Evolutionary conservation across 1,140 invertebrate species (phyloP), one percentile per base, ranked within the genome.

Genomic region (Platyura marginata): DNA sequence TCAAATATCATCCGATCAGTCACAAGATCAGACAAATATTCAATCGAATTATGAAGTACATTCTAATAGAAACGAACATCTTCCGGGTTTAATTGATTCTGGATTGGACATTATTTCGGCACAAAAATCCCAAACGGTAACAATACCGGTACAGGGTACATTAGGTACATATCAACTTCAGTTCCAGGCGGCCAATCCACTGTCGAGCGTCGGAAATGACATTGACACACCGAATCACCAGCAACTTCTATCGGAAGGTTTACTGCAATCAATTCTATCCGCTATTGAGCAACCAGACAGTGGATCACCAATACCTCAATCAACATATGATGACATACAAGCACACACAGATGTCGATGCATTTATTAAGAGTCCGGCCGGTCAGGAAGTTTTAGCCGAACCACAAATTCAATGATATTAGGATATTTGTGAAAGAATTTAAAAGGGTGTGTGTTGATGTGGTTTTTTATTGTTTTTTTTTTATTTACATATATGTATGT

Each of bases 201-300:
- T 40, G n/a, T 52, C 45, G 13, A 52, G 54, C 33, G 44, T 47
- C n/a, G 60, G 61, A 4, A 54, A 56, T 23, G 44, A 57, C 37
- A 56, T 58, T 36, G 46, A 47, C 13, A 32, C 51, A 15, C 50
- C 50, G 23, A 53, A 68, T 59, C 81, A 85, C 47, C 77, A 81
- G 18, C 77, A 83, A 51, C 68, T 86, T 2, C 53, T 87, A 9
- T 82, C 79, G 0, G 74, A 83, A 52, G 81, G 77, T 6, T 62
- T 87, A 1, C 55, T 87, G 4, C 80, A 85, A 52, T 78, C 81
- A 37, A 84, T 87, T 41, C 56, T 87, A 3, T 68, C 73, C 29
- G 79, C 76, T 2, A 79, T 81, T 29, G 77, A 81, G 52, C 70
- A 78, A 44, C 74, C 74, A 0, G 56, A 59, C 11, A 8, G 13